Evolutionary conservation across 1,140 invertebrate genomes (phyloP).

Genomic region (Apis mellifera): Amel_HAv3.1 CM009937.2:1490501-1491000

Average conservation of each 20-base stretch:
- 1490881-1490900: neutral
- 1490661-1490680: neutral
- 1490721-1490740: neutral
- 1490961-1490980: constrained; percentile 81
- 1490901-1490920: neutral
- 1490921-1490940: constrained; percentile 28
- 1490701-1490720: neutral
- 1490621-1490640: constrained; percentile 27
- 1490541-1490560: neutral
- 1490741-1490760: neutral
- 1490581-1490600: neutral
- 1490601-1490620: constrained; percentile 15
- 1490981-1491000: constrained; percentile 78
- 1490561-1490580: neutral
- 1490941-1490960: constrained; percentile 51
- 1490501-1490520: neutral
- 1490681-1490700: neutral
- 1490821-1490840: neutral
- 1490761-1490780: neutral
- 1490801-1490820: neutral
- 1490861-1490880: neutral
- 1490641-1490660: neutral
- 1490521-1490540: neutral
- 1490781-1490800: neutral
- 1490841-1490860: neutral